These are phyloP conservation scores for Caenorhabditis sp. DNA, from an alignment of 2,888 invertebrate species.

Conservation along the genomic window DNA sequence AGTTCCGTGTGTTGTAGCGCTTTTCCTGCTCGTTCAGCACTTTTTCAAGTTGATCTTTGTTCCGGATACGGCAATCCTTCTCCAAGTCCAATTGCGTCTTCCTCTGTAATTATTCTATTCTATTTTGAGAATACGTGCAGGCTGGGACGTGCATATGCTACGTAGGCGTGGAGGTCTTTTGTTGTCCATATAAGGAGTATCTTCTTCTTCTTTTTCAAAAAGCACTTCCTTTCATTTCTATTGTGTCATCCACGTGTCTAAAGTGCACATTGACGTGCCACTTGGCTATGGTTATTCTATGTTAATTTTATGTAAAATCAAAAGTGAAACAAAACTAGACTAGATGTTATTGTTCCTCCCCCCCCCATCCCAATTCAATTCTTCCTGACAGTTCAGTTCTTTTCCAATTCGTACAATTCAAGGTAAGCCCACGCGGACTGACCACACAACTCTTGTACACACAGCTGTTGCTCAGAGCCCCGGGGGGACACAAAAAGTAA, in stretches of 20 bases:
- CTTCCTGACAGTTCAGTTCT: too few species aligned
- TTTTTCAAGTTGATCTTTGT: constrained; percentile 50
- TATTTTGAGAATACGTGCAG: not conserved
- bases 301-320: not conserved
- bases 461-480: constrained; percentile 36
- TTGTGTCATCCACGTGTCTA: not conserved
- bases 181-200: too few species aligned
- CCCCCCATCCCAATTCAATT: too few species aligned
- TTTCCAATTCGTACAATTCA: not conserved
- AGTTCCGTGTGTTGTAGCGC: constrained; percentile 60
- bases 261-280: constrained; percentile 11
- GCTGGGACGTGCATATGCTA: too few species aligned
- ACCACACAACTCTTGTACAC: constrained; percentile 16
- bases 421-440: not conserved
- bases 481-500: too few species aligned
- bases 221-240: too few species aligned
- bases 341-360: too few species aligned
- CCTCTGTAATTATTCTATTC: constrained; percentile 42
- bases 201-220: too few species aligned
- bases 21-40: constrained; percentile 56
- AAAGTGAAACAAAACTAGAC: too few species aligned
- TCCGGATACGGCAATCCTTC: constrained; percentile 65
- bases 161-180: too few species aligned
- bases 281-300: not conserved
- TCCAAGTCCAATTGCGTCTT: constrained; percentile 62